Base-by-base conservation (phyloP, 2,888 invertebrate genomes). In the Drosophila demipolita region DNA sequence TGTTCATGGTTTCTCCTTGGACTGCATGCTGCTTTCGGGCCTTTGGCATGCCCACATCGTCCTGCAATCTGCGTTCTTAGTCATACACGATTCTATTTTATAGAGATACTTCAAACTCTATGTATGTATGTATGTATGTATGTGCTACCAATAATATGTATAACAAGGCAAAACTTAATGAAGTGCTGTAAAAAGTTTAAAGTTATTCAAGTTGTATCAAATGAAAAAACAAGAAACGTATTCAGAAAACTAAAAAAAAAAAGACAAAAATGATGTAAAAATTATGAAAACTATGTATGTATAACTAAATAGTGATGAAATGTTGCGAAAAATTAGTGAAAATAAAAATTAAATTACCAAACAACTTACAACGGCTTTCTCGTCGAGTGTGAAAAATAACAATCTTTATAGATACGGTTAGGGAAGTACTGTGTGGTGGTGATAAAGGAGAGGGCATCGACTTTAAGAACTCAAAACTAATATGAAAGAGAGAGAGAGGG, bases 271-370 rank as follows among this genome's bases (percentile, higher is more conserved):
- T 73, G 80, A 67, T 83, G 81, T 82, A 85, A 84, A 85, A 82
- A 85, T 66, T 73, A 83, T 80, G 74, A 86, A 54, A 85, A 77
- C 76, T 83, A 86, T 86, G 82, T 82, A 86, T 86, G 87, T 86
- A 83, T 80, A 82, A 76, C 83, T 81, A 81, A 79, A 79, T 69
- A 84, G 72, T 60, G 72, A 65, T 73, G 75, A 83, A 79, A 77
- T 81, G 83, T 86, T 87, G 86, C 84, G 62, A 86, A 84, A 74
- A 80, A 81, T 85, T 83, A 87, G 86, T 82, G 73, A 83, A 84
- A 85, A 84, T 84, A 82, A 78, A 86, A 83, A 78, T 63, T 64
- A 68, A 68, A 60, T 61, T 49, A 55, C 23, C 74, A 80, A 67
- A 71, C 15, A 42, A 40, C 11, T 7, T 33, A 1, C 26, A 49